A percentile compares a stretch with the other conserved stretches of the same genome.
Conservation (phyloP, 1,140 invertebrate species). For the Diachasmimorpha longicaudata region DNA sequence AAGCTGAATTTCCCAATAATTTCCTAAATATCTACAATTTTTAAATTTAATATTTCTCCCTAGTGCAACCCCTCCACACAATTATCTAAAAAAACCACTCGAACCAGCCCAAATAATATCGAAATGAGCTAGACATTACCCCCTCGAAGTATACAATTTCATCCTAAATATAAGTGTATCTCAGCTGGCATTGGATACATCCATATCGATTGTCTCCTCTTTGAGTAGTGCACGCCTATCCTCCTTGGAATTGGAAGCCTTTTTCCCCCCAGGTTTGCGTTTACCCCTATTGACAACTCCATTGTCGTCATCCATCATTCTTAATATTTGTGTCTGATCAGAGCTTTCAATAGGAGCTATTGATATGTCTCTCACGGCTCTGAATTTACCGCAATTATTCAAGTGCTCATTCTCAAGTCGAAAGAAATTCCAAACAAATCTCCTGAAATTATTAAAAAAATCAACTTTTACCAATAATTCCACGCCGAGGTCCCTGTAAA, state of each 20-base stretch:
- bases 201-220: slow-evolving; percentile 64
- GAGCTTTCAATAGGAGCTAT: slow-evolving; percentile 95
- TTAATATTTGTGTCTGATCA: slow-evolving; percentile 86
- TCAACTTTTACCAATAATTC: background rate
- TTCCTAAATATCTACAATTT: background rate
- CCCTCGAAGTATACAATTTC: background rate
- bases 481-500: too few relatives aligned
- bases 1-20: too few relatives aligned
- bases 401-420: slow-evolving; percentile 99
- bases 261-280: slow-evolving; percentile 63
- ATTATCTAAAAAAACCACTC: background rate
- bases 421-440: slow-evolving; percentile 99
- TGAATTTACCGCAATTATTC: slow-evolving; percentile 99
- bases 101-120: background rate
- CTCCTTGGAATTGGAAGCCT: slow-evolving; percentile 55
- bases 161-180: slow-evolving; percentile 13
- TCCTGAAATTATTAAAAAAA: slow-evolving; percentile 62
- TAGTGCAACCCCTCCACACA: background rate
- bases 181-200: slow-evolving; percentile 59
- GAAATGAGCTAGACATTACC: background rate
- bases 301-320: slow-evolving; percentile 95
- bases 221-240: slow-evolving; percentile 64
- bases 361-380: slow-evolving; percentile 97
- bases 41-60: background rate
- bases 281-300: slow-evolving; percentile 80